Evolutionary conservation across 2,797 vertebrate species (phyloP), one percentile per base, ranked within the genome.

Genomic region (Kryptopterus vitreolus): DNA sequence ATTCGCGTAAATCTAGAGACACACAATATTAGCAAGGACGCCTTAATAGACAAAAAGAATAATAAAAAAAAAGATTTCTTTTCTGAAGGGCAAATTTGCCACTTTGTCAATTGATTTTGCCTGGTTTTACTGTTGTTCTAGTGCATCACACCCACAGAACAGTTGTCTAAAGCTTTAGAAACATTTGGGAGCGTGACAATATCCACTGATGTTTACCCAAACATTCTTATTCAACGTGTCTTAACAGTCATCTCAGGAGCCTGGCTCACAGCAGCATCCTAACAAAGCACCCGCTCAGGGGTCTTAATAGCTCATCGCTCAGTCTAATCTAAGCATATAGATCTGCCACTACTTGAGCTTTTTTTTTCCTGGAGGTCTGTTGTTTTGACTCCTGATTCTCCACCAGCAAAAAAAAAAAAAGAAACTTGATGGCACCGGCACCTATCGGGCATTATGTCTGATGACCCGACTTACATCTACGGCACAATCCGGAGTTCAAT

Each of bases 371-470:
- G 29, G 24, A 59, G 57, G 13, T 31, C 4, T 35, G 50, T 2
- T 35, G 31, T 35, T 58, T 74, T 66, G 52, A 7, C 58, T 35
- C 8, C 58, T 38, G 70, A 33, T 55, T 46, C 70, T 62, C 24
- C 8, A 20, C 26, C 13, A 62, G 22, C 1, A 3, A 18, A 74
- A 35, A 72, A 79, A 46, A 62, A 15, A 0, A 3, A 18, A 74
- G 26, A 72, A 79, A 46, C 31, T 24, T 35, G 69, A 31, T 35
- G 46, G 69, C 61, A 73, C 69, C 10, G 55, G 35, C 57, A 73
- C 33, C 33, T 65, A 73, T 73, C 22, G 16, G 7, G 50, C 48
- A 43, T 80, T 76, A 75, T 76, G 72, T 59, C 62, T 26, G 52
- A 59, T 76, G 55, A 53, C 48, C 50, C 35, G 11, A 31, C 50